Evolutionary conservation across 2,113 vertebrate genomes (phyloP).

Genomic region (Ammospiza nelsoni): DNA sequence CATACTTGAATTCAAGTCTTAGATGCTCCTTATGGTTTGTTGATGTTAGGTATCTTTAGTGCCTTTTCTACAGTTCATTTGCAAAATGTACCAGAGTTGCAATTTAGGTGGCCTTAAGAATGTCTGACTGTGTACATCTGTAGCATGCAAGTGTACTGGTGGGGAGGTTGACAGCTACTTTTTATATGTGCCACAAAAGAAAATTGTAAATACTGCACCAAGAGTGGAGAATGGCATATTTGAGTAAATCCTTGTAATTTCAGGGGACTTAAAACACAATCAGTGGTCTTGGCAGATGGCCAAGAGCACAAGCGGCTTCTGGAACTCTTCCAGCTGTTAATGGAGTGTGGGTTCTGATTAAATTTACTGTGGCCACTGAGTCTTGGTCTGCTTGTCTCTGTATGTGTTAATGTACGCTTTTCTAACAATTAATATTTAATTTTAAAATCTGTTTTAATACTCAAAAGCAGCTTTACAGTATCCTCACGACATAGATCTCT

Average conservation of each 20-base stretch:
- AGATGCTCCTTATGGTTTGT: not conserved
- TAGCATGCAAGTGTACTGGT: not conserved
- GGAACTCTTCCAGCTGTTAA: slow-evolving; percentile 57
- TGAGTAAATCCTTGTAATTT: not conserved
- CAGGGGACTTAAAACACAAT: slow-evolving; percentile 44
- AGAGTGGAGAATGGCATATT: not conserved
- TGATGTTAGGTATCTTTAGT: not conserved
- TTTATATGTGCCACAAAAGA: not conserved
- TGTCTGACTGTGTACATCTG: not conserved
- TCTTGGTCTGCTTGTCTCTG: not conserved
- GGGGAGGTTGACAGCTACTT: not conserved
- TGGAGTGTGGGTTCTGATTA: slow-evolving; percentile 53
- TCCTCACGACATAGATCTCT: not conserved
- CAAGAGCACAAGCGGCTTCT: not conserved
- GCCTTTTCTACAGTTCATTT: not conserved
- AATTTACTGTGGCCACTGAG: slow-evolving; percentile 17
- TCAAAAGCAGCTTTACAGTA: not conserved
- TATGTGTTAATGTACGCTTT: not conserved
- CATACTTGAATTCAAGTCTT: not conserved
- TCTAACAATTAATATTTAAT: not conserved
- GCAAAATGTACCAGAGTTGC: not conserved
- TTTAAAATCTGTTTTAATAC: not conserved
- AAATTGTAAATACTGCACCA: not conserved
- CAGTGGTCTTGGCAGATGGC: slow-evolving; percentile 29
- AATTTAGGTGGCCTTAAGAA: not conserved